Evolutionary conservation across 2,797 vertebrate species (phyloP).

Genomic region (Crocodylus rhombifer): DNA sequence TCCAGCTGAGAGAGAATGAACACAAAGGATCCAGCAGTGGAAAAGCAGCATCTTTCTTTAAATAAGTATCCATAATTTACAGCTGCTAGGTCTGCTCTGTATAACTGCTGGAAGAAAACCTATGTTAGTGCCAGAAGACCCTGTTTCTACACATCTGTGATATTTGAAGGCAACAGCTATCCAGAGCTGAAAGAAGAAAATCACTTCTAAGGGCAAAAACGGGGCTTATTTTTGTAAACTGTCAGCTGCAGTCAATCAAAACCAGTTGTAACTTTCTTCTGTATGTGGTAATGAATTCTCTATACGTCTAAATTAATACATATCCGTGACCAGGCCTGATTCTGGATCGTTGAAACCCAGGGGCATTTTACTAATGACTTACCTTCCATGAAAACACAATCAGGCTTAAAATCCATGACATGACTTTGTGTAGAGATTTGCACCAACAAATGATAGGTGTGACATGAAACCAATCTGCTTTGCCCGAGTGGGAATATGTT

Average conservation of each 20-base stretch:
- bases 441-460: neutral
- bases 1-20: neutral
- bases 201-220: neutral
- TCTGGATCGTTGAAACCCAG: neutral
- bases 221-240: neutral
- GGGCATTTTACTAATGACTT: too few relatives aligned
- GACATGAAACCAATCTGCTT: neutral
- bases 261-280: neutral
- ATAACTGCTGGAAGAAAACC: neutral
- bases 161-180: neutral
- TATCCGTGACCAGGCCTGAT: neutral
- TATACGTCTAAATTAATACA: neutral
- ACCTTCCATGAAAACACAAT: too few relatives aligned
- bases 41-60: neutral
- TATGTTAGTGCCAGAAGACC: neutral
- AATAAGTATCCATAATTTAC: accelerated
- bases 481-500: neutral
- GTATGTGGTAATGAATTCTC: neutral
- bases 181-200: neutral
- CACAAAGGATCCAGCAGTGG: accelerated
- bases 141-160: accelerated
- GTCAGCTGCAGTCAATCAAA: conserved; percentile 6
- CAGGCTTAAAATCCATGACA: too few relatives aligned
- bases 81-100: neutral
- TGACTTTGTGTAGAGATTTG: neutral